Evolutionary conservation across 2,888 invertebrate genomes (phyloP), one percentile per base, ranked within the genome.

Genomic region (Blastobasis adustella): DNA sequence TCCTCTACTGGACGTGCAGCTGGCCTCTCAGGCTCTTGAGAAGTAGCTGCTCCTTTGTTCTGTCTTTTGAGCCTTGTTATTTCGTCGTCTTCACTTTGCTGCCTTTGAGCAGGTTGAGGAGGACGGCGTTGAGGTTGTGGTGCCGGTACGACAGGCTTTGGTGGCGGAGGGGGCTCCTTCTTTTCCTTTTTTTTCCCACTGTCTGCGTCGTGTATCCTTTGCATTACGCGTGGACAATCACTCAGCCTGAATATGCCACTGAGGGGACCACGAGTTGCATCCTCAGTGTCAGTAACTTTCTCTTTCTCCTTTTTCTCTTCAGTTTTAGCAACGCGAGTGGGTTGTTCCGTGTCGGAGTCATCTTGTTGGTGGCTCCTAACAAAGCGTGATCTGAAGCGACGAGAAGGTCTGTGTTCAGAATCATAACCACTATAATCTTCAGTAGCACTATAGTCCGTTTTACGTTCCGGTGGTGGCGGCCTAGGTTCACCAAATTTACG

Each of bases 51-150:
- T 36, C 85, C 87, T 78, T 96, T 96, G 69, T 95, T 96, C 81
- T 95, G 95, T 71, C 94, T 93, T 83, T 97, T 97, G 59, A 95
- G 94, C 68, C 94, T 92, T 7, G 94, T 90, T 57, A 97, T 96
- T 78, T 97, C 97, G 70, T 96, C 96, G 67, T 96, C 96, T 83
- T 97, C 97, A 73, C 95, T 95, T 58, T 93, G 91, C 79, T 96
- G 96, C 55, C 95, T 90, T 48, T 92, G 91, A 7, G 95, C 89
- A n/a, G 92, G 90, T 45, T 89, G 81, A 7, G 91, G 90, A 43
- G 90, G 90, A 47, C 87, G 88, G 49, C 90, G 85, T 49, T 80
- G 78, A 58, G 87, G 89, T 51, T 89, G 84, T 65, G 90, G 90
- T 58, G 90, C 88, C 51, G 91, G 90, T 59, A 91, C 83, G 52